Evolutionary conservation across 2,113 vertebrate genomes (phyloP), one percentile per base, ranked within the genome.

Genomic region (Pseudorectes ferrugineus): DNA sequence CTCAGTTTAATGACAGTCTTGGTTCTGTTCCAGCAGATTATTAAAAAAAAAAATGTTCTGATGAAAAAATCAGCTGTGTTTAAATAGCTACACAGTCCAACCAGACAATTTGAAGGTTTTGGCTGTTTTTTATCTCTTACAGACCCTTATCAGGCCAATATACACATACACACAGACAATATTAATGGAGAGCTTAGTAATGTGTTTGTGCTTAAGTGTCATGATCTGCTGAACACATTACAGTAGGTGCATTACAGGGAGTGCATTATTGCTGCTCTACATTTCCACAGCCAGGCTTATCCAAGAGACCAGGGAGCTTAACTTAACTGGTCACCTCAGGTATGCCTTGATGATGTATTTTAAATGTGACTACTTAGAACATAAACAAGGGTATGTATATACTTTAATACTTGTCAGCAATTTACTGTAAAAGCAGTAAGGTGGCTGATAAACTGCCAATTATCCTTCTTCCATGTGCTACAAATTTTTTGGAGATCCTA

Each of bases 381-480:
- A 62, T 77, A 40, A 93, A 92, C 55, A 92, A 65, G 71, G 48
- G 71, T 42, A n/a, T 23, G 43, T 51, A 51, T 62, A 67, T n/a
- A 52, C 72, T 95, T 94, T 85, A 95, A 89, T 85, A 85, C 51
- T 78, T 83, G 85, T 81, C 91, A 95, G 73, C 65, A 80, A 96
- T 81, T 94, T 93, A 93, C 65, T 83, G 61, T 76, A 78, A 96
- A 75, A 95, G 86, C 65, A 85, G 93, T 35, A 89, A 97, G 88
- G 95, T 81, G 96, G 89, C 89, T 95, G 96, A 95, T 97, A 96
- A 97, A 93, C 92, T 72, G 92, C 92, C 95, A 96, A 73, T 84
- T 96, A 95, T 96, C 94, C 96, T 95, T 97, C 93, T 96, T 95
- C 97, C 74, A 57, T 95, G 96, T 94, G 94, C 96, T 96, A 91